Conservation (phyloP, 2,888 invertebrate genomes). For the Trichacis sp. region DNA sequence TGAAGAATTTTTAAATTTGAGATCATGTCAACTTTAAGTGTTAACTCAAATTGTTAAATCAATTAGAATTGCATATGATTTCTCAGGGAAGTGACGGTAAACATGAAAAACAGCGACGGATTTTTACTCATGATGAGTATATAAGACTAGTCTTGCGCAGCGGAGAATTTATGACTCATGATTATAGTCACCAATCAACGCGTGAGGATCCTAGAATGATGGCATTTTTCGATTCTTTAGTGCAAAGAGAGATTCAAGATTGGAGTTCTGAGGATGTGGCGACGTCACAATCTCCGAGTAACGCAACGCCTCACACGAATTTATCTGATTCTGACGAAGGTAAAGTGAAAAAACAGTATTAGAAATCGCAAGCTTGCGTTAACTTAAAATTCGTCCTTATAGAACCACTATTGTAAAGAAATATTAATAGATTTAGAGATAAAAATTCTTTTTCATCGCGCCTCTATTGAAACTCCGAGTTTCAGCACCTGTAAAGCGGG, state of each 20-base stretch:
- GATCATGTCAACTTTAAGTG: too few relatives aligned
- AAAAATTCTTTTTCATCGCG: too few relatives aligned
- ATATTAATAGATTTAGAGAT: too few relatives aligned
- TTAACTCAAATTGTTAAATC: too few relatives aligned
- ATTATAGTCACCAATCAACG: slow-evolving; percentile 88
- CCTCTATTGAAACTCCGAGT: too few relatives aligned
- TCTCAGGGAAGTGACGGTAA: slow-evolving; percentile 60
- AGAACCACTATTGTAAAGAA: too few relatives aligned
- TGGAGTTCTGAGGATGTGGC: slow-evolving; percentile 75
- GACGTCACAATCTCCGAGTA: slow-evolving; percentile 55
- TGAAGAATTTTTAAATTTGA: too few relatives aligned
- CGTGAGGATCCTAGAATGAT: slow-evolving; percentile 94
- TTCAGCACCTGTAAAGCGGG: too few relatives aligned
- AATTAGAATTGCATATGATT: too few relatives aligned
- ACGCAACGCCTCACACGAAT: slow-evolving; percentile 65
- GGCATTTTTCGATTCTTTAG: slow-evolving; percentile 95
- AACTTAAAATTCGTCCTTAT: background rate
- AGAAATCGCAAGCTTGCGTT: slow-evolving; percentile 1
- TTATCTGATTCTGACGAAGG: slow-evolving; percentile 66
- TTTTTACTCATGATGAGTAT: slow-evolving; percentile 86
- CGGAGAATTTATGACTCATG: slow-evolving; percentile 87
- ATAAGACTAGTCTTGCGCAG: slow-evolving; percentile 83
- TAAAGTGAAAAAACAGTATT: too few relatives aligned
- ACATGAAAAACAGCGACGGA: slow-evolving; percentile 71
- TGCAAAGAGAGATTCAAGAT: slow-evolving; percentile 90